phyloP scores from a whole-genome alignment of 2,888 invertebrate species.

The Lamellibrachia columna region DNA sequence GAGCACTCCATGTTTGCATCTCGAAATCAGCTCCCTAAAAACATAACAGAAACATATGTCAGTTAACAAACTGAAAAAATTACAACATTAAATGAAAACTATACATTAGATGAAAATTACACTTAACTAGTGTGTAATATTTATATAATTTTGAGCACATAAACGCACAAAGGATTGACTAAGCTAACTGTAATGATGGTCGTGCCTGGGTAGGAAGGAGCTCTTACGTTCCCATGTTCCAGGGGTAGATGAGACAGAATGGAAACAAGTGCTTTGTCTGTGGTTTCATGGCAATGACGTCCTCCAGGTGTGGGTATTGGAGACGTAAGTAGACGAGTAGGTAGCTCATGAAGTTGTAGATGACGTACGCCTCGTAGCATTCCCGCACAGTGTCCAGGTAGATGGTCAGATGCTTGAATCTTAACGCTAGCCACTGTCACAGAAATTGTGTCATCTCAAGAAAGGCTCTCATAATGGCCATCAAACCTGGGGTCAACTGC shows the following conservation, averaged over 20 bases:
- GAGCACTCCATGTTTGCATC: slow-evolving; percentile 94
- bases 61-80: neutral
- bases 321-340: slow-evolving; percentile 87
- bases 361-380: slow-evolving; percentile 97
- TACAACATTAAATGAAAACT: neutral
- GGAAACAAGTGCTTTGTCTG: slow-evolving; percentile 91
- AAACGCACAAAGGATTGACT: neutral
- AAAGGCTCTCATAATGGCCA: neutral
- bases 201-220: neutral
- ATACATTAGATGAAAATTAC: neutral
- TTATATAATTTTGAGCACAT: too few species aligned
- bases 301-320: slow-evolving; percentile 83
- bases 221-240: slow-evolving; percentile 87
- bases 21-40: slow-evolving; percentile 87
- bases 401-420: slow-evolving; percentile 87
- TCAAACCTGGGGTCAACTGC: neutral
- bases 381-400: slow-evolving; percentile 92
- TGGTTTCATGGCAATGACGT: slow-evolving; percentile 72
- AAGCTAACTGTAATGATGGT: neutral
- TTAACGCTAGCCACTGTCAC: slow-evolving; percentile 84
- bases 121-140: too few species aligned
- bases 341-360: slow-evolving; percentile 97
- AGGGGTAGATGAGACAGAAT: slow-evolving; percentile 84
- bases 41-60: neutral
- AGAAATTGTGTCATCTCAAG: neutral